Evolutionary conservation across 2,888 invertebrate genomes (phyloP), one percentile per base, ranked within the genome.

Genomic region (Diachrysia chrysitis): DNA sequence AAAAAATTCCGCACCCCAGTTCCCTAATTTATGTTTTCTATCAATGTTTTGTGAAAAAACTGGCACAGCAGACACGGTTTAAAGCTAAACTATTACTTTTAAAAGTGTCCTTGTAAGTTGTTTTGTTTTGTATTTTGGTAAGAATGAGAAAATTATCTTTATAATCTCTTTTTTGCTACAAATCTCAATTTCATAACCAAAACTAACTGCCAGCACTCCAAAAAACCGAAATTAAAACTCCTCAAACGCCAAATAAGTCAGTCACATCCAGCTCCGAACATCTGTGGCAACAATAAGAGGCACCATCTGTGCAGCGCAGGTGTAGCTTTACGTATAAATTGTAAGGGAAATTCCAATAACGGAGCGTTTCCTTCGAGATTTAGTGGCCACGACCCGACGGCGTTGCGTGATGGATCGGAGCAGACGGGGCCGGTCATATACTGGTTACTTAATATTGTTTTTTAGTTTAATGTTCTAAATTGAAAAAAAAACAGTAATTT

Each of bases 311-410:
- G 76, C 16, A 60, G 6, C 80, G 67, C 85, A 85, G 85, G 85
- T 85, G 85, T 74, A 63, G 73, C 75, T 73, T 81, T 75, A 77
- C 76, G 81, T 83, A 83, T 84, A 84, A 84, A 83, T 84, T 83
- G 83, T 83, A 66, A 66, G 82, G 79, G 70, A 78, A 78, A 82
- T 84, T 85, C 82, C 84, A 85, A 85, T 85, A 85, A 79, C 73
- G 65, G 73, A 63, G 65, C 17, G 53, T 32, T 56, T 63, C 61
- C 65, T 56, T 48, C 2, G 63, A 71, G 79, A 69, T 81, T 82
- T 81, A 83, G 74, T 71, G 69, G 48, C 46, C 16, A 69, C 81
- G 79, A 74, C 65, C 62, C 73, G 63, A 21, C 6, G 29, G n/a
- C 73, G 66, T 10, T 1, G 6, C 58, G 63, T 67, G 74, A 79